Base-by-base conservation (phyloP, 2,888 invertebrate genomes). In the Falcaria lacertinaria region DNA sequence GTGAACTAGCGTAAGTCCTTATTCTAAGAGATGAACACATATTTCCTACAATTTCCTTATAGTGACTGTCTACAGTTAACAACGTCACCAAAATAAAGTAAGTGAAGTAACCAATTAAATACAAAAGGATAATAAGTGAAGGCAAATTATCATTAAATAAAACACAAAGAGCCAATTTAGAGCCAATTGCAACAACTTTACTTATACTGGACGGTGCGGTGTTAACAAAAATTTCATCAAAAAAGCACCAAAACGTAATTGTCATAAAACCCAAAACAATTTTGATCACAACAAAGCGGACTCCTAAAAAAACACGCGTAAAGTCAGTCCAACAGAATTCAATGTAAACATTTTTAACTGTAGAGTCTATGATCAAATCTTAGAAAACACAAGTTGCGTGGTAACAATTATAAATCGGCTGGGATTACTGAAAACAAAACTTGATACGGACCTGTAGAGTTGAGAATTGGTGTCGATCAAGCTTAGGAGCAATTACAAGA, bases 381-480 rank as follows among this genome's bases (percentile, higher is more conserved):
- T 22, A 37, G 15, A 36, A 17, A 25, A 37, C 36, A 36, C 16
- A 22, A 15, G 16, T 37, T 37, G 22, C 22, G 22, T 15, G 22
- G 14, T 14, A 37, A 37, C 37, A 22, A 37, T 41, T 41, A 44
- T 40, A 46, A 44, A 46, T 43, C 39, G 7, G 28, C 19, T 7
- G 41, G 34, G 39, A 47, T 44, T 43, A 45, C 39, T 14, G 47
- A 49, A 53, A 48, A 49, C 47, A 52, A 45, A 39, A 49, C 40
- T 49, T 44, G 34, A 41, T 34, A 42, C 43, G 44, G 42, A 49
- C 48, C 48, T 56, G 53, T 52, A 68, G 62, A 59, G 66, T 58
- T 60, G 59, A 66, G 59, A 69, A 65, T 68, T 61, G 65, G 58
- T 60, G 68, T 71, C 69, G 69, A 68, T 71, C 62, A 67, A 54